phyloP scores from a whole-genome alignment of 2,113 vertebrate species.

The Cyanistes caeruleus region DNA sequence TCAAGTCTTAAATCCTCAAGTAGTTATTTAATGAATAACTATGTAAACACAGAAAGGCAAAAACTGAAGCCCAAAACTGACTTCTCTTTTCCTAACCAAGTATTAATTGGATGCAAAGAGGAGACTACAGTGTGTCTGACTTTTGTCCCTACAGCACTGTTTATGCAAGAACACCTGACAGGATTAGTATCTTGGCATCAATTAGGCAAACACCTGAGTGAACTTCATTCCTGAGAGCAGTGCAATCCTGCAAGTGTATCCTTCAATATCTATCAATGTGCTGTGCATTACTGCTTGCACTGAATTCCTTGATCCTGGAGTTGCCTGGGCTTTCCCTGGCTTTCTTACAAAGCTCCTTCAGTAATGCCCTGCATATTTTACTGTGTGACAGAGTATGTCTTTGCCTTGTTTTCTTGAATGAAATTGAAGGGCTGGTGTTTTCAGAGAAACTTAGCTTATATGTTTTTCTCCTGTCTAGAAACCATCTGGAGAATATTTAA shows the following conservation, averaged over 20 bases:
- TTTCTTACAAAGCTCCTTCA: neutral
- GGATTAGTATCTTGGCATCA: neutral
- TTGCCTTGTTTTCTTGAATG: neutral
- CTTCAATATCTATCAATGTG: accelerated
- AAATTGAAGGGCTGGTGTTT: neutral
- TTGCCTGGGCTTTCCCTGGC: neutral
- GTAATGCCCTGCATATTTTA: neutral
- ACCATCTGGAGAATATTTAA: conserved; percentile 78
- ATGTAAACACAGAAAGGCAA: neutral
- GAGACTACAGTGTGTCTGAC: neutral
- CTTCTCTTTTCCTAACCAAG: neutral
- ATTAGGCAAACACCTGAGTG: neutral
- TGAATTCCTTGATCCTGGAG: neutral
- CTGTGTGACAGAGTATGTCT: neutral
- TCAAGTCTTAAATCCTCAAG: neutral
- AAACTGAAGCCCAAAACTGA: neutral
- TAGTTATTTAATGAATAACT: neutral
- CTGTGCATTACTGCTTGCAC: neutral
- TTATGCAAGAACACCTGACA: neutral
- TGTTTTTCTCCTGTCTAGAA: conserved; percentile 73
- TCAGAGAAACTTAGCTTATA: neutral
- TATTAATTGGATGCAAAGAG: neutral
- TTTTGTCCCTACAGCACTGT: neutral
- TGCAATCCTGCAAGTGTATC: neutral
- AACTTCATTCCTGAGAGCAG: neutral